These are phyloP conservation scores for human DNA, from an alignment of 2,113 vertebrate species.

Conservation along the genomic window GRCh38 chr9:32934501-32935000, in stretches of 20 bases:
- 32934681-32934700: neutral
- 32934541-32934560: neutral
- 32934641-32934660: neutral
- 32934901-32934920: neutral
- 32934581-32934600: neutral
- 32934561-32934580: neutral
- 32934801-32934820: neutral
- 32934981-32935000: neutral
- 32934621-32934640: neutral
- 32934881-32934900: neutral
- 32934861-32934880: neutral
- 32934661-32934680: neutral
- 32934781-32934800: neutral
- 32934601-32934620: neutral
- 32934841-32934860: neutral
- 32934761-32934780: neutral
- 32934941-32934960: neutral
- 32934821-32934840: neutral
- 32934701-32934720: neutral
- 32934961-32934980: neutral
- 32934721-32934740: neutral
- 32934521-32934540: neutral
- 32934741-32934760: neutral
- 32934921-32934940: neutral
- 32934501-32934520: neutral